Conservation (phyloP, 2,113 vertebrate species). For the Phycodurus eques region DNA sequence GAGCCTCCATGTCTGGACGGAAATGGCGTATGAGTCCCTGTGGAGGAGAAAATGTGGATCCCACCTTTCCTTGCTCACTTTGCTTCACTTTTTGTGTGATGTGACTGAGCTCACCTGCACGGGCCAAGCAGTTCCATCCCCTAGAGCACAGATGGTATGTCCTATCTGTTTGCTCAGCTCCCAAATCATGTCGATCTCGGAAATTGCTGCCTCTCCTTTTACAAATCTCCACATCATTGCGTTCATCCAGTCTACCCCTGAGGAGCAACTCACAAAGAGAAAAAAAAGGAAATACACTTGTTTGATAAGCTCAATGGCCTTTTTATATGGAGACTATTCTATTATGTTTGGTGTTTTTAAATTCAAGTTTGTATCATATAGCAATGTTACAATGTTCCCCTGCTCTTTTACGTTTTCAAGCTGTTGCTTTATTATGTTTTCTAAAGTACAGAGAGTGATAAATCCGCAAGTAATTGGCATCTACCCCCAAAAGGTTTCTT, state of each 20-base stretch:
- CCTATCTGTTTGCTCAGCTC: slow-evolving; percentile 98
- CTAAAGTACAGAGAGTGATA: too few species aligned
- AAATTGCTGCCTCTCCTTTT: slow-evolving; percentile 75
- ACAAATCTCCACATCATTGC: slow-evolving; percentile 95
- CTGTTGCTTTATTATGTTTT: too few species aligned
- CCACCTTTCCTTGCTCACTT: background rate
- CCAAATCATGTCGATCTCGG: slow-evolving; percentile 95
- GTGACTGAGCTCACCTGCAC: slow-evolving; percentile 82
- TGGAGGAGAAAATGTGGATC: slow-evolving; percentile 7
- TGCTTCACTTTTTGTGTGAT: slow-evolving; percentile 29
- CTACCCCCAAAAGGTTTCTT: too few species aligned
- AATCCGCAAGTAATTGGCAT: too few species aligned
- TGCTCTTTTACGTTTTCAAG: too few species aligned
- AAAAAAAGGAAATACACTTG: background rate
- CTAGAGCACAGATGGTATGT: slow-evolving; percentile 94
- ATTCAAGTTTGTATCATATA: too few species aligned
- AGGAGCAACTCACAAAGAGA: slow-evolving; percentile 16
- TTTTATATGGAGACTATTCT: background rate
- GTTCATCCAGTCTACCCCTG: slow-evolving; percentile 99
- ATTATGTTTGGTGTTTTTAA: too few species aligned
- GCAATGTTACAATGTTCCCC: too few species aligned
- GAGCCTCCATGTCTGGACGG: slow-evolving; percentile 74
- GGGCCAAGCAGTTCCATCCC: slow-evolving; percentile 92
- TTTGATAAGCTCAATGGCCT: too few species aligned
- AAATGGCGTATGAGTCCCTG: slow-evolving; percentile 78